Percentiles rank a stretch among this genome's conserved stretches.
These are phyloP conservation scores for Gambusia affinis DNA, from an alignment of 2,113 vertebrate genomes.

Conservation along the genomic window DNA sequence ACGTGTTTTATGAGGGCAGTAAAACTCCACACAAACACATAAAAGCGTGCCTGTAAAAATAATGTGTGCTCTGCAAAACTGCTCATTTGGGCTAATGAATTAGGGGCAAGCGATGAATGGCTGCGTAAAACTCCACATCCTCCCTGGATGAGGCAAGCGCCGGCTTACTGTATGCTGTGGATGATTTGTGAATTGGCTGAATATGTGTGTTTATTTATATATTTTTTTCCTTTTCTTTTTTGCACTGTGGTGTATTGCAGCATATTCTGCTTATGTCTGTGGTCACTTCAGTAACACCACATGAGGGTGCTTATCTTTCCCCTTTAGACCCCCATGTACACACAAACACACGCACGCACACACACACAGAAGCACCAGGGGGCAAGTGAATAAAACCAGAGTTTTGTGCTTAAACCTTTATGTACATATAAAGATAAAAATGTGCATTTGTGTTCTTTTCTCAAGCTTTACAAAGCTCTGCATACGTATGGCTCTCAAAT, in stretches of 20 bases:
- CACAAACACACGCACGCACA: not conserved
- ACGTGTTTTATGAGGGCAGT: slow-evolving; percentile 77
- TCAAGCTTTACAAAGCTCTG: not conserved
- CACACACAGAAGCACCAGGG: not conserved
- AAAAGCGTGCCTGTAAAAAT: slow-evolving; percentile 78
- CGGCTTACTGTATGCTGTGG: slow-evolving; percentile 20
- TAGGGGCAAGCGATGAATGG: slow-evolving; percentile 69
- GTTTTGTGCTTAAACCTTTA: not conserved
- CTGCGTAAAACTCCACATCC: slow-evolving; percentile 62
- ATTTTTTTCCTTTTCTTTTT: not conserved
- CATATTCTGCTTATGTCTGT: not conserved
- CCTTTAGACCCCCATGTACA: not conserved
- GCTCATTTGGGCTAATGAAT: slow-evolving; percentile 82
- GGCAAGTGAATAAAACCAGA: not conserved
- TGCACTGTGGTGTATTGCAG: slow-evolving; percentile 2
- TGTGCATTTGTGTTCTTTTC: not conserved
- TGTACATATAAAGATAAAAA: not conserved
- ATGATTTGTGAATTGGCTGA: slow-evolving; percentile 19
- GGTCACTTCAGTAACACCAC: not conserved
- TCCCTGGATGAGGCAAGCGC: slow-evolving; percentile 49
- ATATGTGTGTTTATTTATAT: not conserved
- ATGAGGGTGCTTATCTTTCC: slow-evolving; percentile 3
- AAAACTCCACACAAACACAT: slow-evolving; percentile 82
- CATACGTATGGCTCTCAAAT: not conserved
- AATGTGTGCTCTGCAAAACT: slow-evolving; percentile 76